phyloP scores from a whole-genome alignment of 1,140 invertebrate species.

The Pseudoatta argentina region DNA sequence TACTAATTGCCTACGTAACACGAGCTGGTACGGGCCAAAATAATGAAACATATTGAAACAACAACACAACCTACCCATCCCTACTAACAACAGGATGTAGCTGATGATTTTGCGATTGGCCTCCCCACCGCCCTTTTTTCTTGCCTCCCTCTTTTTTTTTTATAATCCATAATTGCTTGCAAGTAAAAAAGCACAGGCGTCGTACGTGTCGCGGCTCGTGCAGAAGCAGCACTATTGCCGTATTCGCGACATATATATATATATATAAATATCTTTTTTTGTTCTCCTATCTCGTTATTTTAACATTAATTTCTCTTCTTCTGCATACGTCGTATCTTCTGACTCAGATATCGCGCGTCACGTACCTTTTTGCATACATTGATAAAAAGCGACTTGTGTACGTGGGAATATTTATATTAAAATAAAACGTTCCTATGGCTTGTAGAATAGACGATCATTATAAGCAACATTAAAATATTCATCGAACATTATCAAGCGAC shows the following conservation, averaged over 20 bases:
- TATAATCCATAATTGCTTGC: slow-evolving; percentile 68
- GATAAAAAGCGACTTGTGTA: not conserved
- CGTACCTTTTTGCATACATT: not conserved
- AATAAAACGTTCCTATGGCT: slow-evolving; percentile 3
- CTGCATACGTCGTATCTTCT: not conserved
- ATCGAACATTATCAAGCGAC: slow-evolving; percentile 15
- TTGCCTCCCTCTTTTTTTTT: not conserved
- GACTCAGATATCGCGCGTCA: slow-evolving; percentile 14
- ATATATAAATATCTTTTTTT: slow-evolving; percentile 4
- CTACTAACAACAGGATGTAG: slow-evolving; percentile 12
- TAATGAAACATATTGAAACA: slow-evolving; percentile 49
- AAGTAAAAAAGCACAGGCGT: slow-evolving; percentile 68
- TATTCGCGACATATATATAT: slow-evolving; percentile 29
- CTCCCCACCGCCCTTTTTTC: not conserved
- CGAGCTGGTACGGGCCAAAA: slow-evolving; percentile 56
- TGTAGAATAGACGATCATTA: not conserved
- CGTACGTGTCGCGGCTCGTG: slow-evolving; percentile 55
- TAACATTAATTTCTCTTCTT: not conserved
- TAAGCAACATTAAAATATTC: slow-evolving; percentile 11
- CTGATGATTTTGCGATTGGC: slow-evolving; percentile 24
- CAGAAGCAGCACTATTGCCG: slow-evolving; percentile 52
- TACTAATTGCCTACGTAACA: slow-evolving; percentile 61
- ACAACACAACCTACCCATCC: slow-evolving; percentile 30
- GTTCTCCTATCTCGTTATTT: slow-evolving; percentile 17
- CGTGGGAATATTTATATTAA: not conserved